Evolutionary conservation across 2,888 invertebrate genomes (phyloP), one percentile per base, ranked within the genome.

Genomic region (Rhingia rostrata): DNA sequence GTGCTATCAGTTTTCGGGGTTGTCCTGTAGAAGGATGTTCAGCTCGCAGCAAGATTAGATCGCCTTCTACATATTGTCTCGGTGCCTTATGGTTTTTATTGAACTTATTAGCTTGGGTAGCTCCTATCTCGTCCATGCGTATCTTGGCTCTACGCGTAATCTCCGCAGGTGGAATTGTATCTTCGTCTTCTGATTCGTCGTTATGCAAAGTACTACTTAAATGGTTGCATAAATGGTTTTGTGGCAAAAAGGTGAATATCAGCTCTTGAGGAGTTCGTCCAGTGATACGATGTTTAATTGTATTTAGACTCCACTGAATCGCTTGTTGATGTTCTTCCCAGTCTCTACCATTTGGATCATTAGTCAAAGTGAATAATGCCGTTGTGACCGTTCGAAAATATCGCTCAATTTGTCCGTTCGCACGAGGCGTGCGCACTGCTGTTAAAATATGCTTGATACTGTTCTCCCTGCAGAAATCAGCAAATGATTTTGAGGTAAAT

Each of bases 311-410:
- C 69, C 75, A 80, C 47, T 86, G 79, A 12, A 83, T 61, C 6
- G 75, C 77, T 22, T 47, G 33, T 4, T 78, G 39, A 33, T 86
- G 58, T 5, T 80, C 60, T 10, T 86, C 82, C 86, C 86, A 86
- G 60, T 83, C 79, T 6, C 58, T 45, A 3, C 75, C 77, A 47
- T 83, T 67, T 45, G 37, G 4, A 53, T 63, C 53, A 3, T 63
- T 58, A 5, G 74, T 60, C 49, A 72, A 39, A 30, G 58, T 60
- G 2, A 54, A 53, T 0, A 83, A 22, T 2, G 83, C 61, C 22
- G 49, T n/a, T 56, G 54, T 77, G 0, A 80, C 58, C 14, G 80
- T 78, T 22, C 81, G 45, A 41, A 81, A 81, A 43, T 74, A 56
- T 32, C 70, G 14, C 22, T 86, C 74, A 6, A 81, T 61, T 41